A percentile compares a stretch with the other conserved stretches of the same genome.
Evolutionary conservation across 2,888 invertebrate genomes (phyloP).

Genomic region (Troides aeacus): DNA sequence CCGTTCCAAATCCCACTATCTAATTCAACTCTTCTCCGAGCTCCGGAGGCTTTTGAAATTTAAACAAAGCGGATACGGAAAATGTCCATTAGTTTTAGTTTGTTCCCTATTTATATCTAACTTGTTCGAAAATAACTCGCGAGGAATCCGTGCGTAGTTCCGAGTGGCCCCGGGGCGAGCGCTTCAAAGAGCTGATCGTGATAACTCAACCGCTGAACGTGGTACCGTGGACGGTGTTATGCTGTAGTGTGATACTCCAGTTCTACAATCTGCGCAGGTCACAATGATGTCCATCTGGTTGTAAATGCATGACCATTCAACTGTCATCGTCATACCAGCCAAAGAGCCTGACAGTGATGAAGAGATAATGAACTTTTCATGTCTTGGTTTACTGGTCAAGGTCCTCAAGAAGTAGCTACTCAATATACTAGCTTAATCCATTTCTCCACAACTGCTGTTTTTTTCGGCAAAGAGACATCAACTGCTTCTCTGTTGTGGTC

Average conservation of each 20-base stretch:
- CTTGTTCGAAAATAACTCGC: conserved; percentile 31
- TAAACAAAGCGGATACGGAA: conserved; percentile 12
- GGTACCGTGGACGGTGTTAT: conserved; percentile 44
- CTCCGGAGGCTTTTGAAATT: conserved; percentile 12
- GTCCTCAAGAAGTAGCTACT: too few relatives aligned
- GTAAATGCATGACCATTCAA: too few relatives aligned
- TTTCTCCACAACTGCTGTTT: too few relatives aligned
- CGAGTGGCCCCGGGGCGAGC: conserved; percentile 48
- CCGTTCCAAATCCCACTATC: background rate
- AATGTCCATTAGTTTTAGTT: conserved; percentile 23
- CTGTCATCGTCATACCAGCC: too few relatives aligned
- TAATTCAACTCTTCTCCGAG: background rate
- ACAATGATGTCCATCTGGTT: too few relatives aligned
- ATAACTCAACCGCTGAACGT: conserved; percentile 55
- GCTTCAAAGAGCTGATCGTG: conserved; percentile 69
- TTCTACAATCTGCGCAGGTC: too few relatives aligned
- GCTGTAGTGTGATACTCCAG: conserved; percentile 29
- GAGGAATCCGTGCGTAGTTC: conserved; percentile 53
- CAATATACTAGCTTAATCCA: too few relatives aligned
- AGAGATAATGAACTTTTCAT: too few relatives aligned
- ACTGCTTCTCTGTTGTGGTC: too few relatives aligned
- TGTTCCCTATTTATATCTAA: conserved; percentile 23
- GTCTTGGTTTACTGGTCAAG: too few relatives aligned
- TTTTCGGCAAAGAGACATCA: too few relatives aligned
- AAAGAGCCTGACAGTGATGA: too few relatives aligned